A percentile compares a stretch with the other conserved stretches of the same genome.
These are phyloP conservation scores for Synodontis membranacea DNA, from an alignment of 2,113 vertebrate genomes.

Conservation along the genomic window DNA sequence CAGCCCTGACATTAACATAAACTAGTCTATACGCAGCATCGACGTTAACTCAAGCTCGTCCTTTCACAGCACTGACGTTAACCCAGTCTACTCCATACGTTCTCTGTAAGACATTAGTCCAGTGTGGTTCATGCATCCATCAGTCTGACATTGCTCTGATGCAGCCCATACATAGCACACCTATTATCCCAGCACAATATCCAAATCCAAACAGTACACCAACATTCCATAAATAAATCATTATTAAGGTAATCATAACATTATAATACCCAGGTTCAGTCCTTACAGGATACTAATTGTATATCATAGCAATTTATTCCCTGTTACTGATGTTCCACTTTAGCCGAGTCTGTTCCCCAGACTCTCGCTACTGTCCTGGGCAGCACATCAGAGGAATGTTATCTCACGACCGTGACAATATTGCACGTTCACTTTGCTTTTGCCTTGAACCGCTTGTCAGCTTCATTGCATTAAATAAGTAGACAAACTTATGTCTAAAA, in stretches of 20 bases:
- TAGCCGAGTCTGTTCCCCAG: neutral
- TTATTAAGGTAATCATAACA: neutral
- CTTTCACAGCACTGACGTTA: neutral
- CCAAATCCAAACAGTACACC: neutral
- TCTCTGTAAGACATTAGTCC: neutral
- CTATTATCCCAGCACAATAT: neutral
- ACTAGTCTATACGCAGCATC: neutral
- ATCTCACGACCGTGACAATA: neutral
- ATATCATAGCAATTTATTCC: neutral
- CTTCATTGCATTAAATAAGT: neutral
- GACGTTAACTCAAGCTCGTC: neutral
- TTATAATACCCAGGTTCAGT: neutral
- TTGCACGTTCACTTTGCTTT: neutral
- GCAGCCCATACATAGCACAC: neutral
- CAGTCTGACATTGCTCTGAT: neutral
- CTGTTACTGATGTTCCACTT: neutral
- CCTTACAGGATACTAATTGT: neutral
- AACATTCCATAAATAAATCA: neutral
- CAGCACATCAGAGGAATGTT: neutral
- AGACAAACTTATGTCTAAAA: neutral
- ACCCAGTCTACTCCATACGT: neutral
- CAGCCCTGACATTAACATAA: neutral
- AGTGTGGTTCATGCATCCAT: neutral
- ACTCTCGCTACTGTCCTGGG: neutral
- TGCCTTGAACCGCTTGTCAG: neutral